A percentile compares a stretch with the other conserved stretches of the same genome.
Conservation (phyloP, 2,797 vertebrate species). For the Anolis apletophallus region DNA sequence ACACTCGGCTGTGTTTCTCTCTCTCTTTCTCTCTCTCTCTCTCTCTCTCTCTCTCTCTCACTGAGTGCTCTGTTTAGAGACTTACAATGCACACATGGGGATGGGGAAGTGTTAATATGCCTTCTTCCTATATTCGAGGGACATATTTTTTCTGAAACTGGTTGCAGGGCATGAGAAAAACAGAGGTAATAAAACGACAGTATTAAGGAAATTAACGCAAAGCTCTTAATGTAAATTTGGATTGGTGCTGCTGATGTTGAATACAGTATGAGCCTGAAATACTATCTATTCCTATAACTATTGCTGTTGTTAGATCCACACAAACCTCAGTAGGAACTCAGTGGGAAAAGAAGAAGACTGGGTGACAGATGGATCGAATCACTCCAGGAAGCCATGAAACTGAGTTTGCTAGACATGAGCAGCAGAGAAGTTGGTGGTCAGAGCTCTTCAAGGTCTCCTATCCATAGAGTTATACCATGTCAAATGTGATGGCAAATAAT, state of each 20-base stretch:
- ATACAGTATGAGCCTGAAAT: too few relatives aligned
- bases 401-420: too few relatives aligned
- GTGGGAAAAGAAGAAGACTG: too few relatives aligned
- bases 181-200: not conserved
- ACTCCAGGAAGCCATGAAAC: too few relatives aligned
- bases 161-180: slow-evolving; percentile 11
- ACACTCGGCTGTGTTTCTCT: slow-evolving; percentile 48
- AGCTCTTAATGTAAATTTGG: not conserved
- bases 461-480: too few relatives aligned
- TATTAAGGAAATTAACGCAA: not conserved
- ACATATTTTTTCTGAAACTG: not conserved
- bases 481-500: too few relatives aligned
- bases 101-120: slow-evolving; percentile 3
- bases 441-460: too few relatives aligned
- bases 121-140: not conserved
- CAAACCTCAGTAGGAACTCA: too few relatives aligned
- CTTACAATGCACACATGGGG: not conserved
- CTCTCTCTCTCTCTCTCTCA: slow-evolving; percentile 34
- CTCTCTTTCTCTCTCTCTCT: slow-evolving; percentile 46
- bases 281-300: too few relatives aligned
- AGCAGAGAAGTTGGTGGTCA: too few relatives aligned
- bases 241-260: not conserved
- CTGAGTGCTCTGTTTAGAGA: slow-evolving; percentile 37
- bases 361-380: too few relatives aligned
- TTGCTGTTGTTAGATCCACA: too few relatives aligned